Conservation (phyloP, 2,888 invertebrate species). For the Agrotis puta region DNA sequence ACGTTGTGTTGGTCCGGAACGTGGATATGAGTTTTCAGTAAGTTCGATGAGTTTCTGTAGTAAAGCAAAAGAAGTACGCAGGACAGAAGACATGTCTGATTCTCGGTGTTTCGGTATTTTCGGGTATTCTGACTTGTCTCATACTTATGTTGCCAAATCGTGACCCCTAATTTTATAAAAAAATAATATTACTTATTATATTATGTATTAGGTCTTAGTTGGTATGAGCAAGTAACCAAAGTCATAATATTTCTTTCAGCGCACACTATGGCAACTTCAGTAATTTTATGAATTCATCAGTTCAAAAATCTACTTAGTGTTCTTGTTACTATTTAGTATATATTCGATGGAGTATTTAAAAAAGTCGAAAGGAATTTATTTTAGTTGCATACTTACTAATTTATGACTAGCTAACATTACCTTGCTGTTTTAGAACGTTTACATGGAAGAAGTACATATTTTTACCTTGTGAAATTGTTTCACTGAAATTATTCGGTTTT, state of each 20-base stretch:
- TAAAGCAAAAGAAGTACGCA: not conserved
- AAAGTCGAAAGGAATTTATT: no score
- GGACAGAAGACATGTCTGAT: no score
- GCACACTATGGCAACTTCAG: not conserved
- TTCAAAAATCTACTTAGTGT: not conserved
- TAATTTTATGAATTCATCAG: not conserved
- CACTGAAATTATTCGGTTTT: not conserved
- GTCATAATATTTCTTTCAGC: no score
- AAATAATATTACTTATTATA: no score
- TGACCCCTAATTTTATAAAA: not conserved
- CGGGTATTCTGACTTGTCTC: no score
- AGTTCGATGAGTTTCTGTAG: not conserved
- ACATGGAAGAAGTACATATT: not conserved
- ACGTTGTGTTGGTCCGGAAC: not conserved
- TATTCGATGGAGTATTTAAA: not conserved
- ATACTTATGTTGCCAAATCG: no score
- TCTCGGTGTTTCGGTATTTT: no score
- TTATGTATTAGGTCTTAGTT: no score
- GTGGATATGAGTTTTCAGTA: not conserved
- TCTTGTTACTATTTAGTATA: no score
- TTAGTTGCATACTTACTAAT: constrained; percentile 11
- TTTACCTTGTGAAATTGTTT: no score
- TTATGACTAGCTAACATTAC: not conserved
- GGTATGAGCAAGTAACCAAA: no score
- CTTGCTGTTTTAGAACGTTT: no score